These are phyloP conservation scores for Drosophila kikkawai DNA, from an alignment of 1,140 invertebrate species.

Conservation along the genomic window DNA sequence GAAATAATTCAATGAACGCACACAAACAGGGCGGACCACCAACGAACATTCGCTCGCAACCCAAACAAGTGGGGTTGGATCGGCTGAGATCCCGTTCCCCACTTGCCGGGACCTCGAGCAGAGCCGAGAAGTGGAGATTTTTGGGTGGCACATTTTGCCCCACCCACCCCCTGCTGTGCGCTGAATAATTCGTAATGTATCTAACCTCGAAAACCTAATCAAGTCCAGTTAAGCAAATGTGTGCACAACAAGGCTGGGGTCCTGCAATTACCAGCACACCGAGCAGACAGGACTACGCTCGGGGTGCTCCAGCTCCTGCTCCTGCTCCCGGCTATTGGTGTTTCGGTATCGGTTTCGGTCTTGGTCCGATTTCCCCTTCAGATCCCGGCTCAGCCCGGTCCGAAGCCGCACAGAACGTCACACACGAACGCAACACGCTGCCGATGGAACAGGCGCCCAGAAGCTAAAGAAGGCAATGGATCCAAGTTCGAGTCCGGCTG, in stretches of 20 bases:
- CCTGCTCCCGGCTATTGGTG: not conserved
- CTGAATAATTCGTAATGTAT: conserved; percentile 79
- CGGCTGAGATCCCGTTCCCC: conserved; percentile 29
- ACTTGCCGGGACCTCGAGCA: not conserved
- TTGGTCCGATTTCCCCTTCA: not conserved
- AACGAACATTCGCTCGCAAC: conserved; percentile 31
- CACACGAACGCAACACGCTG: conserved; percentile 84
- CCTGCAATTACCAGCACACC: conserved; percentile 56
- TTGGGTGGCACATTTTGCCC: not conserved
- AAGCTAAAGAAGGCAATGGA: not conserved
- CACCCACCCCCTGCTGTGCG: conserved; percentile 47
- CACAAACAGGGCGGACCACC: conserved; percentile 29
- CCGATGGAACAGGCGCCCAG: conserved; percentile 74
- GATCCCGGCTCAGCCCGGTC: conserved; percentile 20
- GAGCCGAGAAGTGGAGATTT: not conserved
- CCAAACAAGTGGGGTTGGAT: conserved; percentile 62
- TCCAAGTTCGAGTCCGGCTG: conserved; percentile 4
- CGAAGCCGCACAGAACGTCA: conserved; percentile 78
- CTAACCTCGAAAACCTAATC: conserved; percentile 81
- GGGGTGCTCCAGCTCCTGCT: conserved; percentile 7
- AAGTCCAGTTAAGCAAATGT: conserved; percentile 79
- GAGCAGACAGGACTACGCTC: conserved; percentile 24
- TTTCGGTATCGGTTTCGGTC: not conserved
- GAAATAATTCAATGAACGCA: conserved; percentile 55
- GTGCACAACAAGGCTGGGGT: conserved; percentile 52